These are phyloP conservation scores for Syrrhaptes paradoxus DNA, from an alignment of 2,113 vertebrate genomes.

Conservation along the genomic window DNA sequence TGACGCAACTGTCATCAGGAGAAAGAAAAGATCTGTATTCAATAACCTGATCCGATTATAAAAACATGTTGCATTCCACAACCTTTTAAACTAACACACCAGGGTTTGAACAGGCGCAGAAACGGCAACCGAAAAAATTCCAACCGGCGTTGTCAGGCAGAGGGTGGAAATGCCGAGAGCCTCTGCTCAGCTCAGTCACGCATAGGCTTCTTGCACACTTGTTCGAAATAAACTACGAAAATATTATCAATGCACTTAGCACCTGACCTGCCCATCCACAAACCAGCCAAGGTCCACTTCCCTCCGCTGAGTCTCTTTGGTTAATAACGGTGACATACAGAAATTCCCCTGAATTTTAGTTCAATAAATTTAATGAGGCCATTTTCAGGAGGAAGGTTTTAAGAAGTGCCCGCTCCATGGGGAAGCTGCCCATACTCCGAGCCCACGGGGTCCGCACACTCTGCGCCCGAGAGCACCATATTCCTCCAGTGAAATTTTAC, in stretches of 20 bases:
- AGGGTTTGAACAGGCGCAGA: neutral
- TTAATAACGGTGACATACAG: neutral
- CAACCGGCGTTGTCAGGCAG: rapidly evolving
- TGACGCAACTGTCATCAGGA: neutral
- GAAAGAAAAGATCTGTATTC: slow-evolving; percentile 20
- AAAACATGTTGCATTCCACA: slow-evolving; percentile 6
- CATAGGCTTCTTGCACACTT: neutral
- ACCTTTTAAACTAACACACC: slow-evolving; percentile 5
- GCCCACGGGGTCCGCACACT: neutral
- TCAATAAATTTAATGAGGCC: neutral
- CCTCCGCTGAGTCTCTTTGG: rapidly evolving
- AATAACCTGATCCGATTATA: slow-evolving; percentile 49
- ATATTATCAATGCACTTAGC: neutral
- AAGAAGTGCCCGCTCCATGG: rapidly evolving
- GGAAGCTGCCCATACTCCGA: neutral
- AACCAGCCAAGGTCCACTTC: neutral
- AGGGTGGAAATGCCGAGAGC: neutral
- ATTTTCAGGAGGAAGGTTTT: neutral
- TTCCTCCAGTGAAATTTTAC: slow-evolving; percentile 32
- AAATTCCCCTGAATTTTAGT: neutral
- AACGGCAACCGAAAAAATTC: neutral
- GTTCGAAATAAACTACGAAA: neutral
- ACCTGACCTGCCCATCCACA: neutral
- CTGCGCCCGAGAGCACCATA: neutral
- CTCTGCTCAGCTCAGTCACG: neutral